Evolutionary conservation across 2,113 vertebrate species (phyloP), one percentile per base, ranked within the genome.

Genomic region (Cricetomys ansorgei): DNA sequence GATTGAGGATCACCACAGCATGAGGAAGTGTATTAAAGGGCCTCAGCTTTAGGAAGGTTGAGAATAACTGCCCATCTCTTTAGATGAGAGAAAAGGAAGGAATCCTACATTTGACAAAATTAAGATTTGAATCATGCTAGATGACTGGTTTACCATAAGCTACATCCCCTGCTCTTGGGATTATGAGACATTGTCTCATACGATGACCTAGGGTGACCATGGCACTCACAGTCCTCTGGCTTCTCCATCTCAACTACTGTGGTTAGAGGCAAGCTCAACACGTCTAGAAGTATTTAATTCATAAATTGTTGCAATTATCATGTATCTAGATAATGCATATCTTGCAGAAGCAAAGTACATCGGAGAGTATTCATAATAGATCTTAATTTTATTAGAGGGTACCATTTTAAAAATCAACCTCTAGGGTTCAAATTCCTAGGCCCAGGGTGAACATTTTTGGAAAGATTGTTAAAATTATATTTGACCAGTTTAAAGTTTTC

Each of bases 351-450:
- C 73, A 87, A 94, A 89, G 7, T 50, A 34, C 57, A 87, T 86
- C 88, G 93, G 83, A 95, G 13, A 43, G 4, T 77, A 57, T 65
- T 89, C 55, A 31, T 45, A 81, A 50, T 88, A 64, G 34, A 45
- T 67, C 72, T 89, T 95, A 80, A 59, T 80, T 95, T 91, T 95
- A 87, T 55, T 86, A 91, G 50, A 70, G 50, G 53, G 31, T 62
- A 86, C 89, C 93, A 48, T 87, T 96, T 83, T 55, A 48, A 92
- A 85, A 95, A 77, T 93, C 93, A 94, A 89, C 88, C 67, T 97
- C 62, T 93, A 59, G 43, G 27, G 31, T 95, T 95, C 77, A 94
- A 93, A 96, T 89, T 94, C 77, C 85, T 89, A 13, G 17, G 48
- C 45, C 16, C 55, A 53, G 13, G 79, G 37, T 89, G 67, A 94